A percentile compares a stretch with the other conserved stretches of the same genome.
These are phyloP conservation scores for Atrina japonica DNA, from an alignment of 2,888 invertebrate genomes.

Conservation along the genomic window DNA sequence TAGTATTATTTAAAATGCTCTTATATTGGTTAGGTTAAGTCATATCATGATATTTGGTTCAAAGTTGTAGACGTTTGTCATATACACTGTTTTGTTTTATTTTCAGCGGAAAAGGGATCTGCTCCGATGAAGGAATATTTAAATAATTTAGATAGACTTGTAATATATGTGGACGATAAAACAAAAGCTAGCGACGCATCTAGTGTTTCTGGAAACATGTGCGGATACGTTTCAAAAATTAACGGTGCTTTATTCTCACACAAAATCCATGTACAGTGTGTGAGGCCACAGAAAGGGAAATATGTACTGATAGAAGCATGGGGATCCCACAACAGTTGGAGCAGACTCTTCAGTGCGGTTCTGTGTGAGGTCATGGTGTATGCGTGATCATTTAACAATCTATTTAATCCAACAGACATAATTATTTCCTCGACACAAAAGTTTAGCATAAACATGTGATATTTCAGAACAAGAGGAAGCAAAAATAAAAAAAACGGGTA, in stretches of 20 bases:
- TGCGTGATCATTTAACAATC: slow-evolving; percentile 44
- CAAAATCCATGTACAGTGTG: slow-evolving; percentile 82
- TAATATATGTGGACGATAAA: slow-evolving; percentile 82
- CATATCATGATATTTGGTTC: too few relatives aligned
- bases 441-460: too few relatives aligned
- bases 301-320: slow-evolving; percentile 82
- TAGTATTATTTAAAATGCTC: too few relatives aligned
- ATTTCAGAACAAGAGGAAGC: too few relatives aligned
- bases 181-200: slow-evolving; percentile 71
- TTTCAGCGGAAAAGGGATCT: slow-evolving; percentile 60
- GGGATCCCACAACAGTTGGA: slow-evolving; percentile 82
- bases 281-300: slow-evolving; percentile 79
- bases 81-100: slow-evolving; percentile 24
- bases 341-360: slow-evolving; percentile 82
- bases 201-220: slow-evolving; percentile 77
- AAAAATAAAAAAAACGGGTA: too few relatives aligned
- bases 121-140: slow-evolving; percentile 80
- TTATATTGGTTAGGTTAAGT: too few relatives aligned
- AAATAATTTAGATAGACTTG: slow-evolving; percentile 82
- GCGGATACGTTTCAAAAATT: slow-evolving; percentile 81
- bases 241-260: slow-evolving; percentile 82
- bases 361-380: slow-evolving; percentile 83
- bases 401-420: too few relatives aligned
- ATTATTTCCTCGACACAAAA: too few relatives aligned
- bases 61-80: too few relatives aligned